phyloP scores from a whole-genome alignment of 1,140 invertebrate genomes.

The Drosophila subpulchrella region DNA sequence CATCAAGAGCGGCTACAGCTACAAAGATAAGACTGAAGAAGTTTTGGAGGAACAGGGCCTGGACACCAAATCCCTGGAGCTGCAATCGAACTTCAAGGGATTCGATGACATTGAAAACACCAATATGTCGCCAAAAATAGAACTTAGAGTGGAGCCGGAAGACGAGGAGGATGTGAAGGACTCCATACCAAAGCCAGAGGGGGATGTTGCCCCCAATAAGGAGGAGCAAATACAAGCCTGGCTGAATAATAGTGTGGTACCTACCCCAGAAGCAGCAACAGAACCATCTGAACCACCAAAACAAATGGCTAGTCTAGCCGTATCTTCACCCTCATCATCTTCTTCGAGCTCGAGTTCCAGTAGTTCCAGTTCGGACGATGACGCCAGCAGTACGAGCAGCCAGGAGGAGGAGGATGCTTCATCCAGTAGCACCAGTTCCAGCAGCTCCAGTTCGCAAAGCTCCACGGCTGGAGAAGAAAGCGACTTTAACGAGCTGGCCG shows the following conservation, averaged over 20 bases:
- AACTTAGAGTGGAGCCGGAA: slow-evolving; percentile 26
- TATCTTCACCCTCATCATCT: slow-evolving; percentile 43
- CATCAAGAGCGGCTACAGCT: slow-evolving; percentile 61
- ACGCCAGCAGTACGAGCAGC: slow-evolving; percentile 41
- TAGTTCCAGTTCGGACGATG: slow-evolving; percentile 42
- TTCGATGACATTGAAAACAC: slow-evolving; percentile 70
- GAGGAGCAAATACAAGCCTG: slow-evolving; percentile 60
- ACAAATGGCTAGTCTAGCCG: background rate
- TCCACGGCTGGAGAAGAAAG: slow-evolving; percentile 37
- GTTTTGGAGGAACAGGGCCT: background rate
- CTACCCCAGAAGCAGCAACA: background rate
- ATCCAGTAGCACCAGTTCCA: slow-evolving; percentile 23
- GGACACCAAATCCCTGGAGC: slow-evolving; percentile 51
- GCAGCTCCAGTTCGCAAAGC: slow-evolving; percentile 25
- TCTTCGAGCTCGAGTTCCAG: slow-evolving; percentile 50
- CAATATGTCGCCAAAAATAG: slow-evolving; percentile 56
- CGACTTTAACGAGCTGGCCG: slow-evolving; percentile 71
- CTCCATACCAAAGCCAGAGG: background rate
- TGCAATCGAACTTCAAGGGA: slow-evolving; percentile 58
- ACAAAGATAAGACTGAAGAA: slow-evolving; percentile 36
- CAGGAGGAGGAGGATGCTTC: slow-evolving; percentile 31
- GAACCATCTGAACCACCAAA: background rate
- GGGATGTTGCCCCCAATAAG: slow-evolving; percentile 30
- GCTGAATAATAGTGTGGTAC: slow-evolving; percentile 39
- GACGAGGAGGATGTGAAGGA: background rate